These are phyloP conservation scores for Castor canadensis DNA, from an alignment of 2,113 vertebrate species.

Conservation along the genomic window DNA sequence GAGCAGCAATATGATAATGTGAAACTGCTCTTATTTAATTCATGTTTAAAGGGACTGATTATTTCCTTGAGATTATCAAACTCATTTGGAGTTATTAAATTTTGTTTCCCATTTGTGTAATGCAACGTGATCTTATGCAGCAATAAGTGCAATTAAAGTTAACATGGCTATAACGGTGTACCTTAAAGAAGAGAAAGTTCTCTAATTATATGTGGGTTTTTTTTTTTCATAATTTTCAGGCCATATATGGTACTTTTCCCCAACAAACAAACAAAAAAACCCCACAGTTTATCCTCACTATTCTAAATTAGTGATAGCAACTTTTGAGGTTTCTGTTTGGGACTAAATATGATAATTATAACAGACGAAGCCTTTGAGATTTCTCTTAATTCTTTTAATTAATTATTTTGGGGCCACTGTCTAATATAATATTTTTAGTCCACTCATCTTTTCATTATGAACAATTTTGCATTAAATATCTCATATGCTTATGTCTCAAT, in stretches of 20 bases:
- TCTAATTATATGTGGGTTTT: neutral
- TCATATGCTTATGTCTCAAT: neutral
- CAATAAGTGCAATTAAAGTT: neutral
- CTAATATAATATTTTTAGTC: neutral
- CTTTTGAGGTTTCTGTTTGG: neutral
- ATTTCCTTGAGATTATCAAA: conserved; percentile 1
- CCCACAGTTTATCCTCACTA: neutral
- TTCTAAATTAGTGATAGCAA: neutral
- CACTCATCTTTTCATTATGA: neutral
- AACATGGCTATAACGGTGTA: neutral
- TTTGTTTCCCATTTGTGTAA: neutral
- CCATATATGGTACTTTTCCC: neutral
- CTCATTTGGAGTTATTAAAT: conserved; percentile 18
- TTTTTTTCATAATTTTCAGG: neutral
- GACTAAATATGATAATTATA: neutral
- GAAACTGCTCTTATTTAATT: neutral
- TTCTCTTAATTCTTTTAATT: neutral
- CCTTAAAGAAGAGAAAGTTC: neutral
- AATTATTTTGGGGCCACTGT: neutral
- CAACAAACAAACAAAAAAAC: neutral
- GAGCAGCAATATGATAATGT: neutral
- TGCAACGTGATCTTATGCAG: neutral
- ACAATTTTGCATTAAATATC: neutral
- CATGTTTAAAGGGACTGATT: neutral
- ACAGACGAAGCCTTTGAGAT: neutral